Base-by-base conservation (phyloP, 2,113 vertebrate genomes). In the Burhinus oedicnemus region DNA sequence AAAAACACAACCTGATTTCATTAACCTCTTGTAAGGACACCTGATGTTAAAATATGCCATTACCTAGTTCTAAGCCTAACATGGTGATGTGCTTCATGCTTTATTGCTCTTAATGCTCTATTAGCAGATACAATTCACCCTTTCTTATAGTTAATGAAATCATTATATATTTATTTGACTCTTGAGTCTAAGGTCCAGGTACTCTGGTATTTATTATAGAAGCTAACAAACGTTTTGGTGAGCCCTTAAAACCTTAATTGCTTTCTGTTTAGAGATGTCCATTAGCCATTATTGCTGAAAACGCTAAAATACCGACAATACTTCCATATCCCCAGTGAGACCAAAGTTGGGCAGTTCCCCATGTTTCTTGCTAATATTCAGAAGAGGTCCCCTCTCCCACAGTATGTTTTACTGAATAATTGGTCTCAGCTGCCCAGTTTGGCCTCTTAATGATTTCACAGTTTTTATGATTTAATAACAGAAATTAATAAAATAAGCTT, bases 1-100 rank as follows among this genome's bases (percentile, higher is more conserved):
- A 62, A 82, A 92, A 84, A 52, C 40, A 84, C n/a, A 68, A 34
- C 22, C 21, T 87, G 77, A 89, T 38, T 96, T 97, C 60, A 75
- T 96, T 96, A 94, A 96, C 89, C 69, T 95, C 61, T 61, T 78
- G 12, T 79, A 87, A 93, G 81, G 77, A 89, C 84, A 52, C 38
- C 78, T 84, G 22, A 27, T 75, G 61, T 76, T 93, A 55, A 93
- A 94, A 93, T 76, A 69, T 26, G 44, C 69, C 7, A 1, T 85
- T 76, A 61, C 21, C 36, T 87, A 57, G 30, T 69, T 91, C 66
- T 82, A 65, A 87, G 66, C 16, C 34, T 84, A 49, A 40, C 1
- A 0, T 47, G 16, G 38, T 60, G 51, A 76, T 72, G 40, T 27
- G 57, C 52, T 95, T 87, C 36, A 72, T 71, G 74, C 47, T 84